Evolutionary conservation across 2,797 vertebrate genomes (phyloP), one percentile per base, ranked within the genome.

Genomic region (Antrozous pallidus): DNA sequence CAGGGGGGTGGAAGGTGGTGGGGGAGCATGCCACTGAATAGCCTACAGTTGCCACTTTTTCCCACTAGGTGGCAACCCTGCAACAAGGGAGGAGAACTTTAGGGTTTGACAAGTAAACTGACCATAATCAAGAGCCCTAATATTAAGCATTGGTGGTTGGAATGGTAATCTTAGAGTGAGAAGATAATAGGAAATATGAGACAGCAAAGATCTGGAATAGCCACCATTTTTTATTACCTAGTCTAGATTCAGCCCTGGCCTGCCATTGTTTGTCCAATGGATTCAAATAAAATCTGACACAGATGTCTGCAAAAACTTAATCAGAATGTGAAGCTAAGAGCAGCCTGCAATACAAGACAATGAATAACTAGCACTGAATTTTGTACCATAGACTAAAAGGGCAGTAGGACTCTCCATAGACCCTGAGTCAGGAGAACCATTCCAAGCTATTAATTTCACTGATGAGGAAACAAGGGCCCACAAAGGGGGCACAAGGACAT

Each of bases 21-120:
- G 38, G 73, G 58, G 12, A 63, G 33, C 26, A 54, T 0, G 36
- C n/a, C 77, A 13, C 17, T 1, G 6, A 58, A 49, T 0, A 71
- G 36, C 28, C 33, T 14, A 77, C 26, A 67, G 36, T 77, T 95
- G 49, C 42, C 81, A 78, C 2, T 9, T 91, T n/a, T 31, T 71
- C 78, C 93, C 97, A 93, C 92, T 93, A 96, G 96, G 91, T 95
- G 96, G 94, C 90, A 90, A 28, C 40, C 75, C 84, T 82, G 40
- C 58, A 75, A 22, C 88, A 95, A 94, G 58, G 36, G 94, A 92
- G 94, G 96, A 61, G 69, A 92, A 86, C 93, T 31, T 26, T 26
- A 40, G 42, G 77, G 31, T n/a, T 77, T 65, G 61, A 47, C 31
- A 77, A 17, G 26, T 42, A 31, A 73, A 74, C 5, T 10, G 17